These are phyloP conservation scores for Pocota personata DNA, from an alignment of 2,888 invertebrate genomes.

Conservation along the genomic window DNA sequence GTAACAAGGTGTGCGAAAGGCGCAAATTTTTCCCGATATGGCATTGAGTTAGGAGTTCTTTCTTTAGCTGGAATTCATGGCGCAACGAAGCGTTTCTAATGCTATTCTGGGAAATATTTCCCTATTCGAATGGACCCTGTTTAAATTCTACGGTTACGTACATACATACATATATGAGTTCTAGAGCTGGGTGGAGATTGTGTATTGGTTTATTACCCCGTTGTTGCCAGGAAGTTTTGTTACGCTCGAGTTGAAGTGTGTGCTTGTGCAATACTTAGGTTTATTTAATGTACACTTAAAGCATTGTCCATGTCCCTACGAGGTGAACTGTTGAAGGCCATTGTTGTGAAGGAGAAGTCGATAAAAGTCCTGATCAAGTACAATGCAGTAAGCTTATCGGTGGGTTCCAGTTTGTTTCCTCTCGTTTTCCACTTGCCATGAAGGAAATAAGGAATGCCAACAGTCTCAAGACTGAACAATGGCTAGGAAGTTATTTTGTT, in stretches of 20 bases:
- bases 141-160: slow-evolving; percentile 15
- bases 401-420: too few species aligned
- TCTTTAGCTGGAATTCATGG: slow-evolving; percentile 12
- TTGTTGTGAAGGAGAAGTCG: too few species aligned
- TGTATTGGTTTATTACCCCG: slow-evolving; percentile 6
- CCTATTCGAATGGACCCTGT: slow-evolving; percentile 22
- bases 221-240: slow-evolving; percentile 2
- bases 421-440: too few species aligned
- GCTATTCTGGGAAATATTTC: slow-evolving; percentile 44
- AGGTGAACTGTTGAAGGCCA: background rate
- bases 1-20: slow-evolving; percentile 16
- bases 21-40: slow-evolving; percentile 48
- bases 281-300: background rate
- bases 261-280: slow-evolving; percentile 14
- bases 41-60: slow-evolving; percentile 29
- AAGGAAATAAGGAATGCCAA: too few species aligned
- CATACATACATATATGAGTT: too few species aligned
- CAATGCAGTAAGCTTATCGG: too few species aligned
- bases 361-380: too few species aligned
- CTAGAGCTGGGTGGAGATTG: slow-evolving; percentile 11
- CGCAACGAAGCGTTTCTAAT: slow-evolving; percentile 45
- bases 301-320: background rate
- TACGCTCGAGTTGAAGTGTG: slow-evolving; percentile 1
- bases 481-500: too few species aligned
- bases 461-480: too few species aligned